Percentiles rank a stretch among this genome's conserved stretches.
phyloP scores from a whole-genome alignment of 1,140 invertebrate genomes.

The Aporrectodea caliginosa region DNA sequence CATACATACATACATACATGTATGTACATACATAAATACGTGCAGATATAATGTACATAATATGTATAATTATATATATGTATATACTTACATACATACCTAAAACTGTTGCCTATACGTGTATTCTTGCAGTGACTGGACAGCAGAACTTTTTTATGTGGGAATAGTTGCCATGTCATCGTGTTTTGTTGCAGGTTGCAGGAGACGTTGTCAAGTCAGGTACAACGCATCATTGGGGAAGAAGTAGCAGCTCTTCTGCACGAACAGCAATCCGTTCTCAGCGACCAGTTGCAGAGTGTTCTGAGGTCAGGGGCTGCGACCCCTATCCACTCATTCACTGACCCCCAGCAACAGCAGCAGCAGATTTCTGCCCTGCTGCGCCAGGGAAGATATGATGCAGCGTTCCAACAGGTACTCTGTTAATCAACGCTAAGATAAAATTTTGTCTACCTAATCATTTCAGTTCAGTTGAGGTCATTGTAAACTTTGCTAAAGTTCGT shows the following conservation, averaged over 20 bases:
- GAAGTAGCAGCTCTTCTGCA: constrained; percentile 62
- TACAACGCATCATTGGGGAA: constrained; percentile 55
- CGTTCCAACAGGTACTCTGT: constrained; percentile 67
- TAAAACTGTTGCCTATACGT: not conserved
- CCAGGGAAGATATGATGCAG: constrained; percentile 73
- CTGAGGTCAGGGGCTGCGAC: constrained; percentile 68
- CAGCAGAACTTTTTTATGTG: too few relatives aligned
- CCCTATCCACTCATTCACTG: constrained; percentile 62
- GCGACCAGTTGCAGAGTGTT: constrained; percentile 60
- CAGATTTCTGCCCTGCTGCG: constrained; percentile 70
- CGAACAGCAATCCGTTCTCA: constrained; percentile 61
- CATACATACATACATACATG: too few relatives aligned
- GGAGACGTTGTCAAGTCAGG: constrained; percentile 39
- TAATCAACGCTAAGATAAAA: too few relatives aligned
- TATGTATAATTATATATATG: not conserved
- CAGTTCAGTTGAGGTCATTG: too few relatives aligned
- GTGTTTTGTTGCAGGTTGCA: constrained; percentile 44
- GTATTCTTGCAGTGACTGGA: too few relatives aligned
- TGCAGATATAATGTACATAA: too few relatives aligned
- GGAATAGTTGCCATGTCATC: too few relatives aligned
- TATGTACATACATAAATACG: too few relatives aligned
- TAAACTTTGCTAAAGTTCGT: too few relatives aligned
- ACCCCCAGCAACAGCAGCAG: constrained; percentile 63
- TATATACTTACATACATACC: not conserved
- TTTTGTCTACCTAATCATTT: too few relatives aligned